phyloP scores from a whole-genome alignment of 2,113 vertebrate genomes.

The Crotalus tigris region DNA sequence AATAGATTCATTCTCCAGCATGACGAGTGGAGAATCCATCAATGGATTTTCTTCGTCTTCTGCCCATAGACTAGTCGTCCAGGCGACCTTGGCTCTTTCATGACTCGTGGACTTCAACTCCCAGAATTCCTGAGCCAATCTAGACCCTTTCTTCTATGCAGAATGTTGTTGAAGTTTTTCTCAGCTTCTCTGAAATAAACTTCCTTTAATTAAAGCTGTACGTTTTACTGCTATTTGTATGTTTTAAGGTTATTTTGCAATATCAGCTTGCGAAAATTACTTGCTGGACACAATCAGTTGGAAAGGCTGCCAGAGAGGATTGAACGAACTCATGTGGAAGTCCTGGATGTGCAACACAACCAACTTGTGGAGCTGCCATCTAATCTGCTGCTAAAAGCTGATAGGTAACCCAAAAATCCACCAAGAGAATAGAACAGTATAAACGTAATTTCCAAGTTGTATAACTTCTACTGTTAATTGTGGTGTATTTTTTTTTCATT shows the following conservation, averaged over 20 bases:
- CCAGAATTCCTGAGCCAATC: too few species aligned
- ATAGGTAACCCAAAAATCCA: constrained; percentile 74
- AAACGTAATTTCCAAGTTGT: fast-evolving
- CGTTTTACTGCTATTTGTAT: not conserved
- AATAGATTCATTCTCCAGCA: not conserved
- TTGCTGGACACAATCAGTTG: constrained; percentile 87
- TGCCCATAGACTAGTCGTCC: too few species aligned
- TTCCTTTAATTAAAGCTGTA: constrained; percentile 9
- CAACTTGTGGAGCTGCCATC: constrained; percentile 88
- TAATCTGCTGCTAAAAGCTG: constrained; percentile 89
- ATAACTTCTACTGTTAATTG: not conserved
- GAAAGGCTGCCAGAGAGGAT: constrained; percentile 86
- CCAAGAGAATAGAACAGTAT: not conserved
- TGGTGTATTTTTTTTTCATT: not conserved
- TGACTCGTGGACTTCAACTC: too few species aligned
- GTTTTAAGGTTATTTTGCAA: constrained; percentile 84
- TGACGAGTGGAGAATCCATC: too few species aligned
- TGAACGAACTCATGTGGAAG: constrained; percentile 86
- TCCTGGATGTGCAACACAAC: constrained; percentile 94
- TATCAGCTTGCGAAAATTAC: constrained; percentile 88
- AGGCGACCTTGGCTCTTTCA: too few species aligned
- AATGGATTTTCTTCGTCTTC: too few species aligned
- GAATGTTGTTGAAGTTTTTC: not conserved
- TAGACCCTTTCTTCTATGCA: not conserved
- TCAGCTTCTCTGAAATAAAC: constrained; percentile 23